Evolutionary conservation across 1,140 invertebrate species (phyloP).

Genomic region (Drosophila yakuba): DNA sequence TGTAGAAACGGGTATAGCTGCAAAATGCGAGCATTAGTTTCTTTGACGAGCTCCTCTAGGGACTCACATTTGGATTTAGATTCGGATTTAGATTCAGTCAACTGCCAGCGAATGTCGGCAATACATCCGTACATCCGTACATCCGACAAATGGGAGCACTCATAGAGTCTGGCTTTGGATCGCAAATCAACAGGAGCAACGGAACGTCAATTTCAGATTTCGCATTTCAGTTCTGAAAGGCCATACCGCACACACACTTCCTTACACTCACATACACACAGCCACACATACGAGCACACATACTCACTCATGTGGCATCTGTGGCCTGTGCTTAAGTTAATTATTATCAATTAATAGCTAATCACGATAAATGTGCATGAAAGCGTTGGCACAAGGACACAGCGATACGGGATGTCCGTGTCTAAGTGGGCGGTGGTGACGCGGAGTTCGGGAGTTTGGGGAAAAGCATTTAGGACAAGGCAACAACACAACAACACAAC

Average conservation of each 20-base stretch:
- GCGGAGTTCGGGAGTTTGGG: neutral
- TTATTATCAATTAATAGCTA: constrained; percentile 83
- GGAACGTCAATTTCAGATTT: constrained; percentile 15
- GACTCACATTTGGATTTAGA: neutral
- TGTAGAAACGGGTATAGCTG: neutral
- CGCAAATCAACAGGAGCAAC: constrained; percentile 26
- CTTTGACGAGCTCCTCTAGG: constrained; percentile 9
- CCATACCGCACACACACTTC: neutral
- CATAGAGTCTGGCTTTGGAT: neutral
- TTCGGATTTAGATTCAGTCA: neutral
- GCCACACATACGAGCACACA: no score
- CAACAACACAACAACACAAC: constrained; percentile 49
- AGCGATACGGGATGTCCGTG: constrained; percentile 20
- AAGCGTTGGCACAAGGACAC: constrained; percentile 51
- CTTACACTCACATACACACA: no score
- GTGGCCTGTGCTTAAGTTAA: constrained; percentile 78
- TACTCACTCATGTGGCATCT: constrained; percentile 42
- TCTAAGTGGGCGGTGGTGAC: neutral
- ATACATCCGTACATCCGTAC: neutral
- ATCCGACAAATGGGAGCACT: neutral
- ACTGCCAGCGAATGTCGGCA: no score
- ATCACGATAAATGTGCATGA: constrained; percentile 82
- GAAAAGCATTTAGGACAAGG: constrained; percentile 13
- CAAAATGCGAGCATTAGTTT: neutral
- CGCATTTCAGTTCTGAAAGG: neutral